Evolutionary conservation across 2,113 vertebrate species (phyloP).

Genomic region (Neoarius graeffei): DNA sequence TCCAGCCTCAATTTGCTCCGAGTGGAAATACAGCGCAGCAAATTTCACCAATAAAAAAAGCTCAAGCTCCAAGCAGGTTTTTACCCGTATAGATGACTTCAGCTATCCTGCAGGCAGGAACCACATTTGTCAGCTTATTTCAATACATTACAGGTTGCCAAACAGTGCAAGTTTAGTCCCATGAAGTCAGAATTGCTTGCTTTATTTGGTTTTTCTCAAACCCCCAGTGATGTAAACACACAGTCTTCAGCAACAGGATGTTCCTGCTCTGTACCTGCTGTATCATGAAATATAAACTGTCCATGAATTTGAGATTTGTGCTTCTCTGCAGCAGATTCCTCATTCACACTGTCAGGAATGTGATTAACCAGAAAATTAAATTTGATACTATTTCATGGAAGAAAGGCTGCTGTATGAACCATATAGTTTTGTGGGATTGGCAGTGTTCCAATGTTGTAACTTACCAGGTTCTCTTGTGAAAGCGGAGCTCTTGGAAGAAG

Average conservation of each 20-base stretch:
- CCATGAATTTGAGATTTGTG: not conserved
- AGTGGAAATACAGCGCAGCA: not conserved
- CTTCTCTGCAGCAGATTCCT: not conserved
- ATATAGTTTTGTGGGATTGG: too few species aligned
- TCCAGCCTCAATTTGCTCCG: not conserved
- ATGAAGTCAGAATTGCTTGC: not conserved
- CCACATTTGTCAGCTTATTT: not conserved
- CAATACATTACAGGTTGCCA: not conserved
- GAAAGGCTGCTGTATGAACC: too few species aligned
- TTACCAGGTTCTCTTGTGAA: not conserved
- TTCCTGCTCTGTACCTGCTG: constrained; percentile 11
- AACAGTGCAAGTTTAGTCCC: not conserved
- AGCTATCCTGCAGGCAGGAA: not conserved
- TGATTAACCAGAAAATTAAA: not conserved
- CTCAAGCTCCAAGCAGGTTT: not conserved
- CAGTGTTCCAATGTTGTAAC: too few species aligned
- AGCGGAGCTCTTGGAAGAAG: not conserved
- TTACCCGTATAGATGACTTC: not conserved
- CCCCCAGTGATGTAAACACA: not conserved
- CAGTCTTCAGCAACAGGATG: not conserved
- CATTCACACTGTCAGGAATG: not conserved
- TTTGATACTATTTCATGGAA: not conserved
- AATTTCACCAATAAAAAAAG: constrained; percentile 13
- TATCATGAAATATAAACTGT: not conserved
- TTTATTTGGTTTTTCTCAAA: not conserved